Evolutionary conservation across 2,113 vertebrate genomes (phyloP).

Genomic region (Platycercus adscitus): DNA sequence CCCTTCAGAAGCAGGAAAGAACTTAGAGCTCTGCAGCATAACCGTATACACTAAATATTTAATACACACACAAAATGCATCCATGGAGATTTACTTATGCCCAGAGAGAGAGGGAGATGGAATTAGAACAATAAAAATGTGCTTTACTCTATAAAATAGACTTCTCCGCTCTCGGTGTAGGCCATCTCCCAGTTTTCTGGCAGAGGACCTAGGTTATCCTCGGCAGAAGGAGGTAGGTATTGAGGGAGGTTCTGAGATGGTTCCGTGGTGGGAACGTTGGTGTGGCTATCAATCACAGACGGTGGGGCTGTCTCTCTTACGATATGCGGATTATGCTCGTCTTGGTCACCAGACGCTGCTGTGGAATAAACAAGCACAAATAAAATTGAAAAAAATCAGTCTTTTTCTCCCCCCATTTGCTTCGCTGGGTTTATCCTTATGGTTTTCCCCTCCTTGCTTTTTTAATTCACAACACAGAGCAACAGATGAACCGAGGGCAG

Average conservation of each 20-base stretch:
- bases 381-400: neutral
- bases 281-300: slow-evolving; percentile 75
- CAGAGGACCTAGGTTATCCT: slow-evolving; percentile 95
- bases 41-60: neutral
- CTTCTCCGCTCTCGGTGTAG: slow-evolving; percentile 99
- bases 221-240: slow-evolving; percentile 92
- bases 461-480: neutral
- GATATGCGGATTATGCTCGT: slow-evolving; percentile 80
- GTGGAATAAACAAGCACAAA: neutral
- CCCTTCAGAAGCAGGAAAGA: slow-evolving; percentile 2
- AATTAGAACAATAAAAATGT: slow-evolving; percentile 7
- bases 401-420: neutral
- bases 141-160: slow-evolving; percentile 99
- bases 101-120: neutral
- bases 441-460: neutral
- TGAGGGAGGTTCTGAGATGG: slow-evolving; percentile 93
- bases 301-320: slow-evolving; percentile 74
- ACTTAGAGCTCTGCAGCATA: neutral
- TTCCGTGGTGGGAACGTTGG: slow-evolving; percentile 92
- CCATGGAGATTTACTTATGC: neutral
- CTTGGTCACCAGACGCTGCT: slow-evolving; percentile 95
- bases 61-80: neutral
- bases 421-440: neutral
- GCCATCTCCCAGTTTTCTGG: slow-evolving; percentile 99
- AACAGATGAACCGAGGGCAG: neutral